Evolutionary conservation across 2,113 vertebrate genomes (phyloP), one percentile per base, ranked within the genome.

Genomic region (Holacanthus passer): DNA sequence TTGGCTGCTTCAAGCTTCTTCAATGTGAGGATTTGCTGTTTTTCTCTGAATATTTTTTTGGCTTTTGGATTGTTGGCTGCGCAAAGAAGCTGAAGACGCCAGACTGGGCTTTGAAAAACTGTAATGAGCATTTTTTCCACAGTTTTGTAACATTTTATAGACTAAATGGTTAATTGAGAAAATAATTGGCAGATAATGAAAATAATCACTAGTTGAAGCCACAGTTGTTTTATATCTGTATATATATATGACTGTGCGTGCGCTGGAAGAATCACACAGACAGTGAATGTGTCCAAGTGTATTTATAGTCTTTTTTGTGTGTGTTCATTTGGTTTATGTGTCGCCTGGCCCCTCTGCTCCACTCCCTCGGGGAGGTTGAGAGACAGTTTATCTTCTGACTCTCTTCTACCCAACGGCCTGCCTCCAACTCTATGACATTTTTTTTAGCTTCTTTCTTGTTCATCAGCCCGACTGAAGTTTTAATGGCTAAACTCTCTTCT

Each of bases 371-470:
- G 87, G 89, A 91, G 91, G 52, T 45, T 86, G 71, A 50, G 60
- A 85, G 89, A 82, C 85, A 77, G 86, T 87, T 91, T 86, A 90
- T 86, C 84, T 62, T 74, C 31, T 52, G 68, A 69, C n/a, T 60
- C 52, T 62, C 68, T 45, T 77, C 72, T 45, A 12, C 62, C 76
- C 27, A 75, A 73, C 70, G 81, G 73, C 68, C 47, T 75, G 56
- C 50, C 65, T 88, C 75, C 43, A 58, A 77, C 31, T 39, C 52
- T 35, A 64, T 73, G 47, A 31, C 67, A 74, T 78, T 63, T 55
- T 58, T 52, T 45, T 52, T 24, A 35, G 29, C 13, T 10, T 69
- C 69, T 55, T 78, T 73, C 68, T 59, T 59, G 16, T 71, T 74
- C 58, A 14, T 32, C 39, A 3, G n/a, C n/a, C 10, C 19, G 56